These are phyloP conservation scores for Heliconius eleuchia DNA, from an alignment of 1,140 invertebrate genomes.

Conservation along the genomic window DNA sequence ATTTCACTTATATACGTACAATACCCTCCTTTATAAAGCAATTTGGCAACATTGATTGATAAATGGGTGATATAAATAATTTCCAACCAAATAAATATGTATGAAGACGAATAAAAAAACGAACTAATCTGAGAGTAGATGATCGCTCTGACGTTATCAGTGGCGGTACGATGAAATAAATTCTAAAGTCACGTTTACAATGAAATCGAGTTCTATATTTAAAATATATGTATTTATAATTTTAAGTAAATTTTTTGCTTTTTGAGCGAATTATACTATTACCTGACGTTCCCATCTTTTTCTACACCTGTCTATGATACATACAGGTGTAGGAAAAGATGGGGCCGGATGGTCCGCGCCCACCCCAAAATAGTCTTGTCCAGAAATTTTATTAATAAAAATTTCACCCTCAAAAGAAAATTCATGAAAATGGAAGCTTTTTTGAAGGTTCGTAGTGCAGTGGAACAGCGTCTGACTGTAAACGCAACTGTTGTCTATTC, in stretches of 20 bases:
- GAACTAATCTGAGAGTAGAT: slow-evolving; percentile 38
- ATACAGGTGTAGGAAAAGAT: no score
- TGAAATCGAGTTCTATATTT: background rate
- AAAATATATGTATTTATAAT: no score
- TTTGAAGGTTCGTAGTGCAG: no score
- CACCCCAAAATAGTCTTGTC: no score
- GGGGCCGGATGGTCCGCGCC: no score
- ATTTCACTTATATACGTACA: background rate
- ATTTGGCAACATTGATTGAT: slow-evolving; percentile 37
- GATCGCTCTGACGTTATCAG: slow-evolving; percentile 42
- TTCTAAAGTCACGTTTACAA: slow-evolving; percentile 13
- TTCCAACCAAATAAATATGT: slow-evolving; percentile 32
- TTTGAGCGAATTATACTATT: background rate
- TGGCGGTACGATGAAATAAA: slow-evolving; percentile 60
- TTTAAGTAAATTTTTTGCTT: background rate
- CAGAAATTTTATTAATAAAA: no score
- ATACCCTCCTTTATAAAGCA: slow-evolving; percentile 21
- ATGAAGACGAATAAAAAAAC: slow-evolving; percentile 39
- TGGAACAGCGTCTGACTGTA: no score
- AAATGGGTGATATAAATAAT: slow-evolving; percentile 34
- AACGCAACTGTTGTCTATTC: no score
- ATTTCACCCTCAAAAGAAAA: no score
- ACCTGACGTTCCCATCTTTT: no score
- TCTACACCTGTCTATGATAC: no score
- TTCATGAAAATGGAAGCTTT: no score